These are phyloP conservation scores for Bungarus multicinctus DNA, from an alignment of 2,113 vertebrate species.

Conservation along the genomic window DNA sequence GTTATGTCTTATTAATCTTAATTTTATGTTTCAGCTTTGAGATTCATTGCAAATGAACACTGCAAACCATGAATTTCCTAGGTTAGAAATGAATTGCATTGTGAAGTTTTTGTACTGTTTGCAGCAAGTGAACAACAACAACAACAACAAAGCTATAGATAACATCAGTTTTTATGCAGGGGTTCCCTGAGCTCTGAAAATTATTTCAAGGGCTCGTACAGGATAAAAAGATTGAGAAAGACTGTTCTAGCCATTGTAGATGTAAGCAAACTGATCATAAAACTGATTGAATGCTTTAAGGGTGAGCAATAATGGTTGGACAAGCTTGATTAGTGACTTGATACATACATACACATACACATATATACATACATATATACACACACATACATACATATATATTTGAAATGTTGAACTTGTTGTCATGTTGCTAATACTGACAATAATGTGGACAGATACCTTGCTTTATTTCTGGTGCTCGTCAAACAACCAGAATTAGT, in stretches of 20 bases:
- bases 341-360: too few relatives aligned
- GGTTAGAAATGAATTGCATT: too few relatives aligned
- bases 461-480: conserved; percentile 18
- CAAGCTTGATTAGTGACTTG: not conserved
- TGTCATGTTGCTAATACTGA: conserved; percentile 34
- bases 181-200: not conserved
- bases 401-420: not conserved
- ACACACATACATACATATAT: not conserved
- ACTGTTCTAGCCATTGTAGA: not conserved
- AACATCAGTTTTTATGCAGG: not conserved
- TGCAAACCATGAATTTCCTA: too few relatives aligned
- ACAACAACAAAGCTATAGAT: too few relatives aligned
- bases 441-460: conserved; percentile 26
- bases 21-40: too few relatives aligned
- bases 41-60: too few relatives aligned
- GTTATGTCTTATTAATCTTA: too few relatives aligned
- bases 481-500: conserved; percentile 20
- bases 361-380: too few relatives aligned
- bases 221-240: too few relatives aligned
- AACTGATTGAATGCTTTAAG: not conserved
- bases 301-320: not conserved
- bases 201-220: not conserved
- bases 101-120: too few relatives aligned
- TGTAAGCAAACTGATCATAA: not conserved
- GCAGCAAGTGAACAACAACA: too few relatives aligned